Base-by-base conservation (phyloP, 2,113 vertebrate species). In the Pedetes capensis region DNA sequence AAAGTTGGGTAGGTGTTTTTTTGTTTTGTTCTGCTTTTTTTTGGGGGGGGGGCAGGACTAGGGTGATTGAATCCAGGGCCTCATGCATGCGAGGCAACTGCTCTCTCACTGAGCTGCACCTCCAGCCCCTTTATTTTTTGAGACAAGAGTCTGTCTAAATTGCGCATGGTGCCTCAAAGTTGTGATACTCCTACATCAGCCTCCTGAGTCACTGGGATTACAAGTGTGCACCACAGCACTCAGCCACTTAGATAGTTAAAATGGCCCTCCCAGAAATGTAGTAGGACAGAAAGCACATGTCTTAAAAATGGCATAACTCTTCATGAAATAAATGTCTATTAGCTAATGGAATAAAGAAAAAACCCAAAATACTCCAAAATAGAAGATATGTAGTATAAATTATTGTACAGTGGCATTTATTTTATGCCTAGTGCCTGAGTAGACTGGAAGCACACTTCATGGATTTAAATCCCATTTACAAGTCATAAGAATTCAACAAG, bases 231-330 rank as follows among this genome's bases (percentile, higher is more conserved):
- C n/a, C n/a, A n/a, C n/a, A n/a, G n/a, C n/a, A n/a, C n/a, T n/a
- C n/a, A n/a, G n/a, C n/a, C n/a, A n/a, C n/a, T n/a, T 84, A 84
- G 42, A 44, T 51, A 63, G 63, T 85, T 95, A 64, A 83, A 87
- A 87, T 85, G 27, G 44, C 4, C 57, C 47, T 88, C 34, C 81
- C 37, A 57, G 44, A 93, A 90, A 79, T 82, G 81, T 39, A 17
- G 53, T n/a, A 80, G 27, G 34, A 64, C 39, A 94, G 53, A 88
- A 91, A 25, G 88, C 0, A 68, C 8, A 66, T 0, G 47, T 61
- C 51, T 64, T 87, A 39, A 27, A 92, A 85, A 51, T 72, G 23
- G 64, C 57, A 79, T 82, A 42, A 89, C 42, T 32, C 63, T 71
- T 90, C 25, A 83, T 90, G 22, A 87, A 87, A 85, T 84, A 93